A percentile compares a stretch with the other conserved stretches of the same genome.
phyloP scores from a whole-genome alignment of 2,113 vertebrate genomes.

The Craseonycteris thonglongyai region DNA sequence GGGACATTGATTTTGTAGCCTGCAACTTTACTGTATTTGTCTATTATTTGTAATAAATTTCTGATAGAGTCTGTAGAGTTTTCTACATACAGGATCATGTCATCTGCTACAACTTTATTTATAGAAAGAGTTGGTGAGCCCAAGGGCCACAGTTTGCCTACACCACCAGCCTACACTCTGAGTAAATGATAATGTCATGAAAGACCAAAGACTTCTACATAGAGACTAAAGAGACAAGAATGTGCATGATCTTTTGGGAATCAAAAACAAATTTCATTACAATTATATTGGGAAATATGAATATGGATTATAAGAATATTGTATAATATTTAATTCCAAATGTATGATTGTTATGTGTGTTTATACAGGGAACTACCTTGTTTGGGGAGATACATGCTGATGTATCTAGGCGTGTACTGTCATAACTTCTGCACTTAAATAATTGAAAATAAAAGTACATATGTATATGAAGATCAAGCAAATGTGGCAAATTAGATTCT shows the following conservation, averaged over 20 bases:
- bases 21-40: too few relatives aligned
- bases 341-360: neutral
- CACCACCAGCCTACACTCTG: neutral
- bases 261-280: neutral
- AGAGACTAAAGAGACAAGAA: neutral
- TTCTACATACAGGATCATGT: too few relatives aligned
- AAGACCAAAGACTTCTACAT: neutral
- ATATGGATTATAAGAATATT: neutral
- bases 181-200: neutral
- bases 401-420: too few relatives aligned
- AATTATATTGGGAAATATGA: neutral
- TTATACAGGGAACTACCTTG: neutral
- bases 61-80: too few relatives aligned
- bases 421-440: too few relatives aligned
- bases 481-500: neutral
- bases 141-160: neutral
- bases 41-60: too few relatives aligned
- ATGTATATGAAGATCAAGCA: too few relatives aligned
- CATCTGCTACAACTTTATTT: too few relatives aligned
- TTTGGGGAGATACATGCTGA: too few relatives aligned
- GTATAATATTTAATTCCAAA: too few relatives aligned
- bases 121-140: neutral
- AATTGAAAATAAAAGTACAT: too few relatives aligned
- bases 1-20: too few relatives aligned
- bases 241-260: neutral